Base-by-base conservation (phyloP, 1,140 invertebrate species). In the Polyergus mexicanus region DNA sequence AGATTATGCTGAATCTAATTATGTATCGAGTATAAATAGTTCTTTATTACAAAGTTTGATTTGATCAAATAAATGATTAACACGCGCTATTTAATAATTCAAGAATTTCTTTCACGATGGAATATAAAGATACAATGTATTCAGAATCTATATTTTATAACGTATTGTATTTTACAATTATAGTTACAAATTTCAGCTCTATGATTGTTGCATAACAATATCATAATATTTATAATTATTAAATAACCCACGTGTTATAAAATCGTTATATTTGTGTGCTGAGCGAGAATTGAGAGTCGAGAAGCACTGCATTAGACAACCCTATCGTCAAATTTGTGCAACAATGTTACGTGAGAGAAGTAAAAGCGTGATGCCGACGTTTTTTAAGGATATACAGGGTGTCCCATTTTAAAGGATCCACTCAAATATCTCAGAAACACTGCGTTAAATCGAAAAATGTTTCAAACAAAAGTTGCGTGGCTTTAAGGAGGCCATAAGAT, bases 291-390 rank as follows among this genome's bases (percentile, higher is more conserved):
- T 13, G 22, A 41, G 22, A n/a, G 22, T 75, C 60, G 72, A 75
- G 72, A 75, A 19, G 19, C 60, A 66, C 75, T 28, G 56, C 1
- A 35, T 22, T 66, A 58, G 51, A 65, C 41, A 13, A 66, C 60
- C 58, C 11, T 77, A 65, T 65, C 62, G 28, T 78, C 25, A 78
- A 78, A 78, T 78, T 78, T 66, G 66, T 78, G 75, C 60, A 68
- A 78, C 41, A 78, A 78, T 78, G 62, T 19, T 38, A 62, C 38
- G 32, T 62, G 75, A 62, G 75, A 66, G 63, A 66, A 38, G 60
- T 65, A 56, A 58, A n/a, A 0, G 13, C 13, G 41, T 16, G 35
- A 75, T n/a, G 54, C 19, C 25, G 54, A 35, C 16, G 7, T 41
- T 76, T 76, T 60, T 28, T 28, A 28, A 28, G 25, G 25, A 28